These are phyloP conservation scores for Glareola pratincola DNA, from an alignment of 2,113 vertebrate species.

Conservation along the genomic window DNA sequence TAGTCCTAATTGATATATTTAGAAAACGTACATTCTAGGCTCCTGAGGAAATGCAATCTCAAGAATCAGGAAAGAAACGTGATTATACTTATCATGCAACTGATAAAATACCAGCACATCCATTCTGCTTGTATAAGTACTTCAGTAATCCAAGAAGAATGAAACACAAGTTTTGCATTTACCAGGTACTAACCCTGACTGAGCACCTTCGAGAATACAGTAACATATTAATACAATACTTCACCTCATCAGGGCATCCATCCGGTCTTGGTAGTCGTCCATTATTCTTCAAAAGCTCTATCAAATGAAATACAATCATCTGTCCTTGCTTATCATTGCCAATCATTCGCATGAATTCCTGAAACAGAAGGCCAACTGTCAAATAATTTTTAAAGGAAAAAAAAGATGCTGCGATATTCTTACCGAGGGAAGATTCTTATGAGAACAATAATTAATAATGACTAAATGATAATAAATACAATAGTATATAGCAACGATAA, in stretches of 20 bases:
- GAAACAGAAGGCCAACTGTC: conserved; percentile 14
- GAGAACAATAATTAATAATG: not conserved
- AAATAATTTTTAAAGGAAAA: not conserved
- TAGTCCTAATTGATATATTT: not conserved
- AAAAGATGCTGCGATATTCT: not conserved
- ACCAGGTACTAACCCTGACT: not conserved
- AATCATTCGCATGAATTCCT: conserved; percentile 98
- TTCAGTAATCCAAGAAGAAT: not conserved
- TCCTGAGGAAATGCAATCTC: not conserved
- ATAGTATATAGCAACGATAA: not conserved
- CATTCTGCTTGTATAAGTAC: not conserved
- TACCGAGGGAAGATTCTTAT: not conserved
- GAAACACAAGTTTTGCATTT: not conserved
- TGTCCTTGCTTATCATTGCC: conserved; percentile 97
- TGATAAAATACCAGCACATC: not conserved
- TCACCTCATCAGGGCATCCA: conserved; percentile 88
- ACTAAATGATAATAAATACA: not conserved
- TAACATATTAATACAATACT: conserved; percentile 66
- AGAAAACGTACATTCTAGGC: not conserved
- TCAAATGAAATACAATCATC: conserved; percentile 97
- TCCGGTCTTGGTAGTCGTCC: conserved; percentile 87
- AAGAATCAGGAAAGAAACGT: not conserved
- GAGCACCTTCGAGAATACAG: not conserved
- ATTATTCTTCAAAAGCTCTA: conserved; percentile 90
- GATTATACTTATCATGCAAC: not conserved